Base-by-base conservation (phyloP, 1,140 invertebrate species). In the Aricia agestis region DNA sequence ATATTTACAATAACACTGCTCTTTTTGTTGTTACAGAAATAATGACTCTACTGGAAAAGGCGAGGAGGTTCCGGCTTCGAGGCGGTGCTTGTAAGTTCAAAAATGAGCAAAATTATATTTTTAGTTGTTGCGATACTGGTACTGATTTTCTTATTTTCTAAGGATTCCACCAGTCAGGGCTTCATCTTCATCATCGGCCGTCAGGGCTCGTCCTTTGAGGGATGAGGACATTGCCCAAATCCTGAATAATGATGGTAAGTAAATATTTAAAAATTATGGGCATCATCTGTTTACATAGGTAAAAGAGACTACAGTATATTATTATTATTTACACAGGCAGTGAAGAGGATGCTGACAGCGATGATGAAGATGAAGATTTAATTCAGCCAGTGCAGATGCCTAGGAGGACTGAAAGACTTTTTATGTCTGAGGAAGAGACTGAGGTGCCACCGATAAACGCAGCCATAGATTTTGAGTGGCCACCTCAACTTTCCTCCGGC, bases 301-400 rank as follows among this genome's bases (percentile, higher is more conserved):
- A 63, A 41, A 67, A 67, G n/a, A 42, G 41, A 67, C 41, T 45
- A 45, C 66, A 63, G 17, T 63, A 18, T 18, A 66, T 57, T 68
- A 68, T 36, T 68, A 68, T 68, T 68, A 57, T 57, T 68, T 68
- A 66, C 42, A 52, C 67, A 68, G 67, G 71, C 31, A 68, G 71
- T 72, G 66, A 68, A 45, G 71, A 72, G 59, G 66, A 72, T 25
- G 59, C 31, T 65, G 59, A 72, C 45, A 71, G 36, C 13, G 32
- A 7, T 69, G 67, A 69, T 69, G 71, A 66, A 69, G 71, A 69
- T 72, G 41, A 69, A 66, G 67, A 36, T 69, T 45, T 45, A 32
- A 25, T 66, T 59, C 57, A 69, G 19, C 31, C 52, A 31, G 68
- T 59, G 15, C 52, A 5, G 18, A 13, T 72, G 25, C 67, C 61